Percentiles rank a stretch among this genome's conserved stretches.
These are phyloP conservation scores for Aleiodes leptofemur DNA, from an alignment of 2,888 invertebrate genomes.

Conservation along the genomic window DNA sequence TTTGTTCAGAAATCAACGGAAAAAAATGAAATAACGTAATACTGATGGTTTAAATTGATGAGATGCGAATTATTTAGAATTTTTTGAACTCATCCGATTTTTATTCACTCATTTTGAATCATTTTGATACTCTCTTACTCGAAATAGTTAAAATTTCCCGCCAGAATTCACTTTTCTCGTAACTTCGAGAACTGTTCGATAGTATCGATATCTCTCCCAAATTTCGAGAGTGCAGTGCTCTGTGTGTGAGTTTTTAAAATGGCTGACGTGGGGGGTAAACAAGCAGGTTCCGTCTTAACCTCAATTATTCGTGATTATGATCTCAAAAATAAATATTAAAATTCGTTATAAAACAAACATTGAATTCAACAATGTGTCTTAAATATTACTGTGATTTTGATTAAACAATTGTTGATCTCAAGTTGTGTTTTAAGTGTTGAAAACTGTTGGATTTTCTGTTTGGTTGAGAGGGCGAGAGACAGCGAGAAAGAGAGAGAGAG, in stretches of 20 bases:
- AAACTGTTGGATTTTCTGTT: conserved; percentile 33
- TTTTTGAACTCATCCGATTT: neutral
- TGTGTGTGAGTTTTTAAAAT: conserved; percentile 63
- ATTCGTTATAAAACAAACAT: conserved; percentile 6
- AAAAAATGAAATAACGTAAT: no score
- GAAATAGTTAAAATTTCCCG: conserved; percentile 1
- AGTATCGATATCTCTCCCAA: conserved; percentile 10
- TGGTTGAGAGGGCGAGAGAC: conserved; percentile 10
- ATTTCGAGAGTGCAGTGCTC: conserved; percentile 54
- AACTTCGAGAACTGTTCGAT: conserved; percentile 32
- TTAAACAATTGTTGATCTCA: conserved; percentile 7
- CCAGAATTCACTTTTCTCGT: conserved; percentile 28
- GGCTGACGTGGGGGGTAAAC: conserved; percentile 68
- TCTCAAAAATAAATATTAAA: conserved; percentile 34
- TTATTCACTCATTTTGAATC: neutral
- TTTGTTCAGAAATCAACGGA: no score
- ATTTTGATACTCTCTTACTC: neutral
- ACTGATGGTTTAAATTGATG: no score
- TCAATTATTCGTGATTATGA: conserved; percentile 60
- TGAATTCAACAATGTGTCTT: conserved; percentile 19
- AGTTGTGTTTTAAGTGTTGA: neutral
- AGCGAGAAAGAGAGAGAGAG: neutral
- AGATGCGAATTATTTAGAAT: no score
- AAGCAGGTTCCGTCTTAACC: conserved; percentile 68
- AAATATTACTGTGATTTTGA: conserved; percentile 14